Conservation (phyloP, 1,140 invertebrate genomes). For the Metaphire vulgaris region DNA sequence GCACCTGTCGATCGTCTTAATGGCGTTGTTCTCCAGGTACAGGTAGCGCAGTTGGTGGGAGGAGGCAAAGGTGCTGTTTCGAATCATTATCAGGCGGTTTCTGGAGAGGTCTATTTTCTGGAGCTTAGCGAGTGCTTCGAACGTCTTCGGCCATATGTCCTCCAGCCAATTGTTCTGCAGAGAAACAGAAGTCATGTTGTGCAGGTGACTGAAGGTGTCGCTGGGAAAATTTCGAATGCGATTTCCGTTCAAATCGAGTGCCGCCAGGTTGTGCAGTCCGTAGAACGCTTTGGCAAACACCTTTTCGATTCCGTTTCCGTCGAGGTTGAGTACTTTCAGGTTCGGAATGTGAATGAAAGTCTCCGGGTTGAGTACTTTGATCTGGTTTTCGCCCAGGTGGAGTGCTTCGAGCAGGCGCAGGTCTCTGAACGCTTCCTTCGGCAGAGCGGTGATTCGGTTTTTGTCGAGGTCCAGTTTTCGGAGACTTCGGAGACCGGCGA, state of each 20-base stretch:
- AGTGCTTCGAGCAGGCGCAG: constrained; percentile 57
- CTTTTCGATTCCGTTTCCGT: constrained; percentile 65
- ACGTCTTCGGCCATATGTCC: background rate
- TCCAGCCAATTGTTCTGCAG: constrained; percentile 14
- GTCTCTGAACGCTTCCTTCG: constrained; percentile 17
- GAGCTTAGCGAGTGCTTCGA: background rate
- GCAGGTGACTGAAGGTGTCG: background rate
- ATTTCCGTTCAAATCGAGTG: constrained; percentile 63
- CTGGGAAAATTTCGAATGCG: constrained; percentile 61
- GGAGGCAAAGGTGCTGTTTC: constrained; percentile 2
- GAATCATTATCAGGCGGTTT: constrained; percentile 11
- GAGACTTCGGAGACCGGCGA: constrained; percentile 20
- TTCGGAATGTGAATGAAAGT: constrained; percentile 64
- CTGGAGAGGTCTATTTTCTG: constrained; percentile 21
- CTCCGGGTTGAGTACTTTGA: constrained; percentile 59
- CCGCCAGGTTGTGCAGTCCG: constrained; percentile 61
- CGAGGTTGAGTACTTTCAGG: constrained; percentile 62
- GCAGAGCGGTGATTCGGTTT: constrained; percentile 8
- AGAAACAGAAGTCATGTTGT: background rate
- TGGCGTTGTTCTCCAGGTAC: constrained; percentile 23
- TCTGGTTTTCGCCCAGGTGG: constrained; percentile 62
- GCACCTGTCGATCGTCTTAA: constrained; percentile 22
- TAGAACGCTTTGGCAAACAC: constrained; percentile 64
- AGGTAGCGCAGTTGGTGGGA: constrained; percentile 15
- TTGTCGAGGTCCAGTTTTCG: constrained; percentile 17